Evolutionary conservation across 92 coral and sea anemone species (phyloP).

Genomic region (Phenganax stokvisi): DNA sequence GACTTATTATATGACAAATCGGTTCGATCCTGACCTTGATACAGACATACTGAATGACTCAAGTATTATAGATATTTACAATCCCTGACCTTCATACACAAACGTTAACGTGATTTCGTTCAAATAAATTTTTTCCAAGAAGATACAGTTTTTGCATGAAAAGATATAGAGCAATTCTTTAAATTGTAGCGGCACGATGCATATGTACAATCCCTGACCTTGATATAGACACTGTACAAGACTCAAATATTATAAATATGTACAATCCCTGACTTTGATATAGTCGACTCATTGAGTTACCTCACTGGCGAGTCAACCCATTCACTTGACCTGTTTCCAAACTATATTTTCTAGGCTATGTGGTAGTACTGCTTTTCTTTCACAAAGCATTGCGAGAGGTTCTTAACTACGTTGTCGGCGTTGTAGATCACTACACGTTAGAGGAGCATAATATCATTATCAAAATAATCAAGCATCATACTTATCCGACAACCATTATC

Average conservation of each 20-base stretch:
- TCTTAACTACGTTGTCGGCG: constrained; percentile 29
- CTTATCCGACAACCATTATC: constrained; percentile 3
- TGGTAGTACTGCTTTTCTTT: constrained; percentile 31
- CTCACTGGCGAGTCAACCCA: neutral
- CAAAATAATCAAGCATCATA: constrained; percentile 18
- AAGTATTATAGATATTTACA: no score
- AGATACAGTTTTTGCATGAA: no score
- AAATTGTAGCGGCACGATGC: no score
- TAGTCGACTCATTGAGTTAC: neutral
- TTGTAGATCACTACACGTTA: constrained; percentile 18
- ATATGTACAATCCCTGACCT: no score
- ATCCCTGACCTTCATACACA: no score
- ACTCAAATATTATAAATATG: no score
- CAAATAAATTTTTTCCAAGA: no score
- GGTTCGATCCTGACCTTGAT: neutral
- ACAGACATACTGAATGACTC: no score
- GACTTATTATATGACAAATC: no score
- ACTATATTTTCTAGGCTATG: constrained; percentile 17
- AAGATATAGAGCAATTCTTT: no score
- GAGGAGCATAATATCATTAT: constrained; percentile 27
- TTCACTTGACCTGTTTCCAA: neutral
- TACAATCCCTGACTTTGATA: neutral
- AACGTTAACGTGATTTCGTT: no score
- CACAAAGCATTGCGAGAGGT: constrained; percentile 19
- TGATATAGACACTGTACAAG: no score